Conservation (phyloP, 2,797 vertebrate genomes). For the Lepus townsendii region DNA sequence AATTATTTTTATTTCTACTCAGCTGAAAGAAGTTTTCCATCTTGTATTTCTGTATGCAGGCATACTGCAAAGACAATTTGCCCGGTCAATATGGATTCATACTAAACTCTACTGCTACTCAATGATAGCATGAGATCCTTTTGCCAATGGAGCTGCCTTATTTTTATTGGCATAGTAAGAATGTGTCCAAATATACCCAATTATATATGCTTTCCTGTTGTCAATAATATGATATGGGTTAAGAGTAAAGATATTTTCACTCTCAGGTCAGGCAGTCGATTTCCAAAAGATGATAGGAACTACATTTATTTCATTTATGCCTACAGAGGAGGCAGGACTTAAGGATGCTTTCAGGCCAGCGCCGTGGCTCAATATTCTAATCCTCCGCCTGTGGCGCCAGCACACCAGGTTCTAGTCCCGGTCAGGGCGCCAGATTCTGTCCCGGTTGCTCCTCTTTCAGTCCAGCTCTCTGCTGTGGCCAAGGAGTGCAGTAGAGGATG, state of each 20-base stretch:
- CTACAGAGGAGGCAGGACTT: not conserved
- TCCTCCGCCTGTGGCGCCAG: no score
- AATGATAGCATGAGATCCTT: conserved; percentile 62
- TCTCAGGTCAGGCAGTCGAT: conserved; percentile 51
- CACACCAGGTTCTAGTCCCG: no score
- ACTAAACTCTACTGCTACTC: conserved; percentile 53
- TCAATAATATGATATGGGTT: conserved; percentile 51
- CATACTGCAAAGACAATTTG: conserved; percentile 67
- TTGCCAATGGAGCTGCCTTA: conserved; percentile 62
- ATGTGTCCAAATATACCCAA: conserved; percentile 63
- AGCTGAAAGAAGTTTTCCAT: conserved; percentile 70
- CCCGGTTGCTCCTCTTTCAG: no score
- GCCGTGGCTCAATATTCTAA: no score
- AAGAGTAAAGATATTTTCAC: conserved; percentile 54
- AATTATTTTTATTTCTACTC: conserved; percentile 78
- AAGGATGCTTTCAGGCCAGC: not conserved
- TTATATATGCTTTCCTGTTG: conserved; percentile 59
- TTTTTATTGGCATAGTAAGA: conserved; percentile 71
- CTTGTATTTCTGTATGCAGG: conserved; percentile 59
- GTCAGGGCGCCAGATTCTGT: no score
- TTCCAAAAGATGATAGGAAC: conserved; percentile 24
- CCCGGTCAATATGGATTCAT: conserved; percentile 72
- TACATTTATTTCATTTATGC: not conserved
- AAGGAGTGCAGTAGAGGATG: no score
- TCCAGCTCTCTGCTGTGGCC: no score